Evolutionary conservation across 2,888 invertebrate species (phyloP).

Genomic region (Perdita meconis): DNA sequence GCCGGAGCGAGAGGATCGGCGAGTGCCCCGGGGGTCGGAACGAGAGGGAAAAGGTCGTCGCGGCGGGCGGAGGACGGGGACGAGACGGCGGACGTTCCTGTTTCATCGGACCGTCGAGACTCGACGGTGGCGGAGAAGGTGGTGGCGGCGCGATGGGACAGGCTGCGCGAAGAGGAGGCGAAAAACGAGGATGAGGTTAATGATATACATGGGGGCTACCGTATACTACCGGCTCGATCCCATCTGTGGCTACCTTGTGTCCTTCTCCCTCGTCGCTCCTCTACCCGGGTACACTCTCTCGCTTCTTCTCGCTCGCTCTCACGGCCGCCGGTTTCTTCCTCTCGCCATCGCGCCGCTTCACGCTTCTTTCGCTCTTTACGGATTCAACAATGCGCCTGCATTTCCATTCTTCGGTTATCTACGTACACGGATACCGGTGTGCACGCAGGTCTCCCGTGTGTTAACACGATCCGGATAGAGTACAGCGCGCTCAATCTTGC

Average conservation of each 20-base stretch:
- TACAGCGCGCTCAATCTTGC: conserved; percentile 27
- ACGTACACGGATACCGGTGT: conserved; percentile 8
- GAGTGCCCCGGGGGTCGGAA: conserved; percentile 22
- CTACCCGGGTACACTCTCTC: background rate
- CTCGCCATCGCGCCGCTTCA: conserved; percentile 13
- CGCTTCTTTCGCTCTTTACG: conserved; percentile 59
- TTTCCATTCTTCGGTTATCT: conserved; percentile 30
- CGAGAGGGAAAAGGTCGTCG: conserved; percentile 33
- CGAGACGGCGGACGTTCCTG: conserved; percentile 68
- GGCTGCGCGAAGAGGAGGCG: conserved; percentile 69
- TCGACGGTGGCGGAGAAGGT: conserved; percentile 63
- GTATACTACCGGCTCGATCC: conserved; percentile 77
- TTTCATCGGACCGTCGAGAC: conserved; percentile 75
- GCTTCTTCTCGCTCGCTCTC: background rate
- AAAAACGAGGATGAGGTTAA: conserved; percentile 82
- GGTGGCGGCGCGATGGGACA: conserved; percentile 52
- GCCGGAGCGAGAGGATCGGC: conserved; percentile 12
- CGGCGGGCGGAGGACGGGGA: conserved; percentile 58
- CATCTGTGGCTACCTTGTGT: conserved; percentile 76
- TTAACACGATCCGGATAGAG: conserved; percentile 35
- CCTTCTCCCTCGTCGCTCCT: conserved; percentile 31
- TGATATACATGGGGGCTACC: conserved; percentile 82
- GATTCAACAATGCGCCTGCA: conserved; percentile 52
- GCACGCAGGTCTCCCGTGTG: conserved; percentile 18
- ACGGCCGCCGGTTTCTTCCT: background rate